Conservation (phyloP, 1,140 invertebrate genomes). For the Drosophila biarmipes region DNA sequence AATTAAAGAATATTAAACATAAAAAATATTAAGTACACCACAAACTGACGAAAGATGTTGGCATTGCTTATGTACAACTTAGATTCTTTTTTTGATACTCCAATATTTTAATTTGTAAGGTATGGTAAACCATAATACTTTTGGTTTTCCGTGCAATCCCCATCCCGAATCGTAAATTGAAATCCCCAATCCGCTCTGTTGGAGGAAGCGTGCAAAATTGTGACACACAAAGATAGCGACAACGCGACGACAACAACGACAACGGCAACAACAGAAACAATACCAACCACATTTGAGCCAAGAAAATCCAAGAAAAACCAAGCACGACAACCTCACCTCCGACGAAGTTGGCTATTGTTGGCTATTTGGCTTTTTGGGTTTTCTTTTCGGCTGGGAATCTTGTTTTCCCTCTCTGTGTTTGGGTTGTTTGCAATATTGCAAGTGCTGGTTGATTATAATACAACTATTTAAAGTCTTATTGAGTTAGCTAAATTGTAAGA, state of each 20-base stretch:
- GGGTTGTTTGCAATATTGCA: constrained; percentile 14
- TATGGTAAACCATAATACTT: too few species aligned
- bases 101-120: too few species aligned
- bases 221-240: constrained; percentile 79
- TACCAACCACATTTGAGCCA: constrained; percentile 28
- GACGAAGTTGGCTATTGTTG: constrained; percentile 43
- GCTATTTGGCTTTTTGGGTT: constrained; percentile 40
- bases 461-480: neutral
- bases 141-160: constrained; percentile 1
- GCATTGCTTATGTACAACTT: too few species aligned
- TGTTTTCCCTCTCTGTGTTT: constrained; percentile 14
- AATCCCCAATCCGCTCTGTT: constrained; percentile 24
- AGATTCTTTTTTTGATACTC: too few species aligned
- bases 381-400: constrained; percentile 34
- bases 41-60: too few species aligned
- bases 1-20: too few species aligned
- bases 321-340: constrained; percentile 50
- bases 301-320: constrained; percentile 33
- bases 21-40: too few species aligned
- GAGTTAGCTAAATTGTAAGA: neutral
- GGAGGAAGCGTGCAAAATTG: constrained; percentile 78
- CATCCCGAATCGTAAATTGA: constrained; percentile 14
- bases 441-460: constrained; percentile 2
- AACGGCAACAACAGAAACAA: constrained; percentile 13
- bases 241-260: constrained; percentile 45